phyloP scores from a whole-genome alignment of 1,140 invertebrate species.

The Penaeus chinensis region DNA sequence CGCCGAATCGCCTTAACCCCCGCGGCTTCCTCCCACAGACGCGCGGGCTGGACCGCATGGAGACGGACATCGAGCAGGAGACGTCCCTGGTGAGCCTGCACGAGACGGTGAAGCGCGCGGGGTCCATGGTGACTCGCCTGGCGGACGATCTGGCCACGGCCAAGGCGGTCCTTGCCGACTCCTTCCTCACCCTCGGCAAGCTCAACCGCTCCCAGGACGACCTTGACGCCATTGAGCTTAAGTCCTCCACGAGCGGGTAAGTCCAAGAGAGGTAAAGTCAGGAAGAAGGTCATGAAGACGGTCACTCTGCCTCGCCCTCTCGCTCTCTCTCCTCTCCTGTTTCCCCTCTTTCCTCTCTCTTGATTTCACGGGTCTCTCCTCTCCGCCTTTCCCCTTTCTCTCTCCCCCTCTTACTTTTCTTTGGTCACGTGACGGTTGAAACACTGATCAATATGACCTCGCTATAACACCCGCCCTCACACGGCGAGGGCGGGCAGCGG shows the following conservation, averaged over 20 bases:
- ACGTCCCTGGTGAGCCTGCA: slow-evolving; percentile 45
- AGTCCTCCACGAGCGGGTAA: slow-evolving; percentile 47
- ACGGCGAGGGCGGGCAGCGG: not conserved
- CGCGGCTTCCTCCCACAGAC: not conserved
- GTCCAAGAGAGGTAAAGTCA: not conserved
- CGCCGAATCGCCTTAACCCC: too few species aligned
- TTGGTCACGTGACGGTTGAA: too few species aligned
- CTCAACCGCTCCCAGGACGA: slow-evolving; percentile 54
- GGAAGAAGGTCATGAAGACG: too few species aligned
- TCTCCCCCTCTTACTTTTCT: too few species aligned
- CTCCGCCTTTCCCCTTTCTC: too few species aligned
- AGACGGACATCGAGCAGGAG: slow-evolving; percentile 39
- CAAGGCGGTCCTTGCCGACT: slow-evolving; percentile 47
- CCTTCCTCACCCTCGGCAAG: slow-evolving; percentile 54
- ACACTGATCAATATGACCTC: too few species aligned
- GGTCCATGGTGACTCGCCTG: slow-evolving; percentile 38
- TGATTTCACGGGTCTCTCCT: not conserved
- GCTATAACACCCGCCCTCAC: too few species aligned
- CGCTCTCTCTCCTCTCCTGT: slow-evolving; percentile 8
- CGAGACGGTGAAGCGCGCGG: slow-evolving; percentile 36
- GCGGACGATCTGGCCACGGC: slow-evolving; percentile 45
- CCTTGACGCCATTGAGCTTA: slow-evolving; percentile 49
- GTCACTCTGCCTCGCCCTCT: not conserved
- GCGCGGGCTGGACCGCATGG: slow-evolving; percentile 47
- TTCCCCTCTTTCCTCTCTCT: slow-evolving; percentile 20